Evolutionary conservation across 2,888 invertebrate species (phyloP).

Genomic region (Phasia obesa): DNA sequence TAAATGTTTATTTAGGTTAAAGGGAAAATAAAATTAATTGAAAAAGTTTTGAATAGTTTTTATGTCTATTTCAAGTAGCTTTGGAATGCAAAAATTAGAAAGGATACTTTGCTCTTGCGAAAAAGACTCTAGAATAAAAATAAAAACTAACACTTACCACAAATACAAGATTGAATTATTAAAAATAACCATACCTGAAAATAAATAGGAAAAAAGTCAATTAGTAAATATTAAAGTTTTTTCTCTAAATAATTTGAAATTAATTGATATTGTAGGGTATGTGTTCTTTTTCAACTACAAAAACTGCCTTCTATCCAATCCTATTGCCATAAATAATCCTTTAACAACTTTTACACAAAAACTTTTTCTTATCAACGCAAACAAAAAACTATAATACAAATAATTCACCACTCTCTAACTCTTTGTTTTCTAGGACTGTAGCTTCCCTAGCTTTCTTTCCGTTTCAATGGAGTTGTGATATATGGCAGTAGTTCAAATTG

Average conservation of each 20-base stretch:
- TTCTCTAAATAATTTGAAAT: constrained; percentile 49
- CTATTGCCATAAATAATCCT: constrained; percentile 15
- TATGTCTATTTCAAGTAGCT: background rate
- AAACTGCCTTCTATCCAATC: background rate
- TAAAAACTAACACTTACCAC: constrained; percentile 50
- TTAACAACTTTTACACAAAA: constrained; percentile 21
- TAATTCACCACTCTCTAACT: too few relatives aligned
- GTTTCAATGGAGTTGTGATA: constrained; percentile 59
- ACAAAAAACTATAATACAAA: constrained; percentile 25
- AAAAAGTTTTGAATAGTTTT: constrained; percentile 56
- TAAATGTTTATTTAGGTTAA: constrained; percentile 61
- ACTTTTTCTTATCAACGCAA: constrained; percentile 42
- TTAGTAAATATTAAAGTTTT: constrained; percentile 10
- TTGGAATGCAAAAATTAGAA: background rate
- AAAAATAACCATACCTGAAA: constrained; percentile 49
- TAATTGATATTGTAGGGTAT: constrained; percentile 42
- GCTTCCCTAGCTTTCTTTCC: constrained; percentile 39
- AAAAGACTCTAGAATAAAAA: too few relatives aligned
- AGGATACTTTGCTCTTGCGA: background rate
- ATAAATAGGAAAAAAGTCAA: constrained; percentile 38
- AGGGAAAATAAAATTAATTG: constrained; percentile 60
- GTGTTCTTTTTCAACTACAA: background rate
- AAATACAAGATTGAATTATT: constrained; percentile 31
- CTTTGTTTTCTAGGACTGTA: background rate
- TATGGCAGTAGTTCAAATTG: constrained; percentile 48